Percentiles rank a stretch among this genome's conserved stretches.
Conservation (phyloP, 2,888 invertebrate species). For the Idaea aversata region DNA sequence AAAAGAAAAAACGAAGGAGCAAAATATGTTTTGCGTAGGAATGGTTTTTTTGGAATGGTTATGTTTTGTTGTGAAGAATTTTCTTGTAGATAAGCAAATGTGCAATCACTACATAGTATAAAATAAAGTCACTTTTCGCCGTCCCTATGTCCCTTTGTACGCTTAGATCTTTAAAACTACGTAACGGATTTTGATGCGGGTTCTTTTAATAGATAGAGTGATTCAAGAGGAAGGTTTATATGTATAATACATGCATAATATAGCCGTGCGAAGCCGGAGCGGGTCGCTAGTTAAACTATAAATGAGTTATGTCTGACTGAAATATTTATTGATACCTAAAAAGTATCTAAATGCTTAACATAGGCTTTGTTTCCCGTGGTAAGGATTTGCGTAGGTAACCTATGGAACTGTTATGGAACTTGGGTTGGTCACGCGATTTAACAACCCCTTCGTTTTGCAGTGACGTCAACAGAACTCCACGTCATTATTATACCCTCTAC, state of each 20-base stretch:
- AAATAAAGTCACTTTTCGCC: no score
- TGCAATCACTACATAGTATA: no score
- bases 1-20: not conserved
- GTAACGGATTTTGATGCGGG: no score
- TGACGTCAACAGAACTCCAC: constrained; percentile 38
- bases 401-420: not conserved
- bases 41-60: not conserved
- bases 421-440: constrained; percentile 37
- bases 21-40: not conserved
- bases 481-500: constrained; percentile 22
- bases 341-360: not conserved
- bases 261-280: no score
- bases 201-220: no score
- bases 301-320: no score
- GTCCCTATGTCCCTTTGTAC: no score
- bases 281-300: no score
- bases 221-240: no score
- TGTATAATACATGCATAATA: no score
- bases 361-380: not conserved
- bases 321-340: no score
- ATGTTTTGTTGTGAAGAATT: not conserved
- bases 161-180: no score
- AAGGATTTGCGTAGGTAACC: not conserved
- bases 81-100: not conserved
- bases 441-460: constrained; percentile 23